phyloP scores from a whole-genome alignment of 2,888 invertebrate species.

The Micoletzkya japonica region DNA sequence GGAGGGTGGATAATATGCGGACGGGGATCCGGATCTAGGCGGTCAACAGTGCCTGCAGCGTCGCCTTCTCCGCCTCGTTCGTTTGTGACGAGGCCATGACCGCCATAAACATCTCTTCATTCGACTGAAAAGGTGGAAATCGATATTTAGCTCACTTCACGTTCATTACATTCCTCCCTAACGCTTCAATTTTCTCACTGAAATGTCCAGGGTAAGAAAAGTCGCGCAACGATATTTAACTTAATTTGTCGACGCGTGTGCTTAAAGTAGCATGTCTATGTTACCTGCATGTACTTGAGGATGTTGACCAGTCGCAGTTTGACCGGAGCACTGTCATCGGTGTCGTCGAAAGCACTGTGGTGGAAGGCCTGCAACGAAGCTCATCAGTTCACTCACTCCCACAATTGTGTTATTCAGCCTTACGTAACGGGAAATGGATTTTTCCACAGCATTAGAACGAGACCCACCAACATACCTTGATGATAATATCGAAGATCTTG shows the following conservation, averaged over 20 bases:
- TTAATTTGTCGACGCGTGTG: no score
- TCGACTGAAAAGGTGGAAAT: constrained; percentile 31
- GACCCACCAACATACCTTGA: constrained; percentile 29
- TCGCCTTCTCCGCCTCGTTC: constrained; percentile 35
- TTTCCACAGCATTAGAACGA: constrained; percentile 1
- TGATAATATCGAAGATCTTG: constrained; percentile 80
- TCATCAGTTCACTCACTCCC: constrained; percentile 2
- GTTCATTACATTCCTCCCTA: neutral
- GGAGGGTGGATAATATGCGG: no score
- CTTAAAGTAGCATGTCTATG: no score
- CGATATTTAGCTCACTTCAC: neutral
- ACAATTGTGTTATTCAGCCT: neutral
- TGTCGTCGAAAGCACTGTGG: constrained; percentile 79
- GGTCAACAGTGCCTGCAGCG: constrained; percentile 33
- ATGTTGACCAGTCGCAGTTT: constrained; percentile 78
- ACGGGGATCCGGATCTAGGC: neutral
- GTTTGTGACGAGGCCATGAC: constrained; percentile 30
- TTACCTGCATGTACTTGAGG: constrained; percentile 71
- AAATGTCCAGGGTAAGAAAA: no score
- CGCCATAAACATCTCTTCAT: constrained; percentile 36
- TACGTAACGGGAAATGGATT: neutral
- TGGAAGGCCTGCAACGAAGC: constrained; percentile 80
- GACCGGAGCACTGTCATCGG: constrained; percentile 67
- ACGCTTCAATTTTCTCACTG: neutral
- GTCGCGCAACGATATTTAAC: no score